phyloP scores from a whole-genome alignment of 1,140 invertebrate genomes.

The Uloborus diversus region DNA sequence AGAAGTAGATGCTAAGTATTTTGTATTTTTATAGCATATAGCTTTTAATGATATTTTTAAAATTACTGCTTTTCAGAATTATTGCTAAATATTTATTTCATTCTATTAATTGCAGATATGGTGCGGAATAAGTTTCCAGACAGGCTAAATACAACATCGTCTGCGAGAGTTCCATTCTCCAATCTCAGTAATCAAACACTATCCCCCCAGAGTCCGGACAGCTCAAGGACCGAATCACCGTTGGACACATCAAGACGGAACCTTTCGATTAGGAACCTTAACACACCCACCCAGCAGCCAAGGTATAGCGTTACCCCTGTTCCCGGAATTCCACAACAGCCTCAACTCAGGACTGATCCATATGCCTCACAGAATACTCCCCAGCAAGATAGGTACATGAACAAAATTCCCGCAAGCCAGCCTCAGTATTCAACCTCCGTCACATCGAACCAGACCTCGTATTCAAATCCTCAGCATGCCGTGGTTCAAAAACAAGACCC shows the following conservation, averaged over 20 bases:
- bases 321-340: background rate
- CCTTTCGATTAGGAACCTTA: background rate
- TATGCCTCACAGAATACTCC: background rate
- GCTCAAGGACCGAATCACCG: conserved; percentile 9
- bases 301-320: background rate
- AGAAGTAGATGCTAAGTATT: too few species aligned
- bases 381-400: background rate
- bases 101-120: conserved; percentile 17
- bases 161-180: conserved; percentile 24
- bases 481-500: conserved; percentile 2
- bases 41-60: too few species aligned
- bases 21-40: too few species aligned
- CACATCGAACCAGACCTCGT: conserved; percentile 7
- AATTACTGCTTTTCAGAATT: too few species aligned
- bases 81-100: too few species aligned
- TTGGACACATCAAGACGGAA: conserved; percentile 5
- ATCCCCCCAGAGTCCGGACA: conserved; percentile 2
- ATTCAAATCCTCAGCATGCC: conserved; percentile 5
- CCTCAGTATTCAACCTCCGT: background rate
- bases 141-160: background rate
- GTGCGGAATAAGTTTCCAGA: conserved; percentile 24
- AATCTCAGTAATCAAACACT: conserved; percentile 46
- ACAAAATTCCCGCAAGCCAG: background rate
- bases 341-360: background rate
- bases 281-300: conserved; percentile 6